Evolutionary conservation across 2,797 vertebrate genomes (phyloP), one percentile per base, ranked within the genome.

Genomic region (Eulemur rubriventer): DNA sequence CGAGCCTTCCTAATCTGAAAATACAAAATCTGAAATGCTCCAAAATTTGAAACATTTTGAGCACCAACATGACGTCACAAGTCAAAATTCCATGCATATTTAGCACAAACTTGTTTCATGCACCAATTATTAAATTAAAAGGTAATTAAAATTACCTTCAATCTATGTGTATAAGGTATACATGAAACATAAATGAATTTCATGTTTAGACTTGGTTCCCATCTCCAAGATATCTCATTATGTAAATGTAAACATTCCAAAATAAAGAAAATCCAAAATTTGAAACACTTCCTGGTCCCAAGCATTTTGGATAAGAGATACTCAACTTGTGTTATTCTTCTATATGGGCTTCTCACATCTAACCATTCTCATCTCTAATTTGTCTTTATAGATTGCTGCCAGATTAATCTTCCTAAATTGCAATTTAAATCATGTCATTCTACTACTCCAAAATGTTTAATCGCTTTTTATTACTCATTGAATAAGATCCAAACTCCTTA

Each of bases 401-500:
- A 97, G 97, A 90, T 93, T 91, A 95, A 94, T 97, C 93, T 95
- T 97, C 52, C 79, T 89, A 94, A 93, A 97, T 35, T 91, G 89
- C 82, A 95, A 86, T 91, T 96, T 96, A 96, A 97, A 91, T 89
- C 96, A 97, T 97, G 69, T 91, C 63, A 89, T 89, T 91, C 92
- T 92, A 95, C 88, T 97, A 94, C 82, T 94, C 35, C 50, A 89
- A 89, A 94, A 94, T 95, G 70, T 97, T 97, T 95, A 95, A 96
- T 92, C 4, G 4, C 55, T 93, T 97, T 98, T 97, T 93, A 96
- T 96, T 96, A 96, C 59, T 89, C 89, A 96, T 97, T 97, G 91
- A 97, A 94, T 96, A 92, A 93, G 96, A 93, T 95, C 91, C 80
- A 95, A 93, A 94, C 59, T 97, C 70, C 83, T 96, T 97, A 97